phyloP scores from a whole-genome alignment of 23 tunicate species.

The Ascidia mentula region DNA sequence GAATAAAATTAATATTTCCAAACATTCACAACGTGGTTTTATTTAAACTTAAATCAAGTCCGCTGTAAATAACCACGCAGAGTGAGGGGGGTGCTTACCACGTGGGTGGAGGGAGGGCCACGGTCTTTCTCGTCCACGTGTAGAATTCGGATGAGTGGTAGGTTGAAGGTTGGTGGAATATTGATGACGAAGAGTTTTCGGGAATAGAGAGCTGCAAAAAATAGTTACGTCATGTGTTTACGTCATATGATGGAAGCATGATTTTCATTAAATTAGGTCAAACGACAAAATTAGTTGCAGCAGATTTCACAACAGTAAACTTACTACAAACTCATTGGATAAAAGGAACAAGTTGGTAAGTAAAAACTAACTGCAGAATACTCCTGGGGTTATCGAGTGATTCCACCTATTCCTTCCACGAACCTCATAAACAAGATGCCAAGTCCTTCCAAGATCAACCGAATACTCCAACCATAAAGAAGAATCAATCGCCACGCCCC shows the following conservation, averaged over 20 bases:
- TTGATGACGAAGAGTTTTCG: background rate
- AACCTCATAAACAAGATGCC: constrained; percentile 63
- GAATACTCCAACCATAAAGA: constrained; percentile 59
- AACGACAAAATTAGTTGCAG: too few species aligned
- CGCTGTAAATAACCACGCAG: background rate
- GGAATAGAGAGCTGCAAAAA: background rate
- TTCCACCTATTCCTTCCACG: too few species aligned
- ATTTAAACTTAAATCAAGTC: background rate
- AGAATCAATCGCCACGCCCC: constrained; percentile 15
- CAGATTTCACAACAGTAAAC: too few species aligned
- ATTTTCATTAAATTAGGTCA: too few species aligned
- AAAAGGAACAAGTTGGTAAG: too few species aligned
- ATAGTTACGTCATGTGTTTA: background rate
- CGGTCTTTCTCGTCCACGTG: constrained; percentile 41
- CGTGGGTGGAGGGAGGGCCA: constrained; percentile 49
- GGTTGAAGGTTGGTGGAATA: constrained; percentile 48
- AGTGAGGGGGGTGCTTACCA: constrained; percentile 50
- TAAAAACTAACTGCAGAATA: too few species aligned
- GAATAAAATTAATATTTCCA: background rate
- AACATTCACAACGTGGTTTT: background rate
- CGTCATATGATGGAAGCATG: too few species aligned
- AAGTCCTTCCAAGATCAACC: constrained; percentile 57
- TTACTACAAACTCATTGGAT: too few species aligned
- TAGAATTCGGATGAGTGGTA: constrained; percentile 46
- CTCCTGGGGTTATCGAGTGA: too few species aligned